Conservation (phyloP, 2,797 vertebrate species). For the Synaphobranchus kaupii region DNA sequence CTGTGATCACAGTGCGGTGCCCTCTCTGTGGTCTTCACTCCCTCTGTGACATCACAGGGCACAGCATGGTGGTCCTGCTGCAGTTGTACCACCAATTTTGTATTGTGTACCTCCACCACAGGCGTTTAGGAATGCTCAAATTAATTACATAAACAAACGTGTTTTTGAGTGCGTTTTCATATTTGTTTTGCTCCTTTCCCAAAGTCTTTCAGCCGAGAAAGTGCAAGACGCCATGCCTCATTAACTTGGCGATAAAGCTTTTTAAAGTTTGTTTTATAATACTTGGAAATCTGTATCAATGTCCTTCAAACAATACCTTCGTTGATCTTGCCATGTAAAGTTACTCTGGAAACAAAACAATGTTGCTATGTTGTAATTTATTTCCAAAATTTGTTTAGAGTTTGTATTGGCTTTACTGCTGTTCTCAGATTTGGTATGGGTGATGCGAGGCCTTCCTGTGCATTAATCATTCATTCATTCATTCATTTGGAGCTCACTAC, state of each 20-base stretch:
- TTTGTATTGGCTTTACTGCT: slow-evolving; percentile 1
- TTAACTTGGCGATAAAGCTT: not conserved
- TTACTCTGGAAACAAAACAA: slow-evolving; percentile 62
- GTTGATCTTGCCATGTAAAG: slow-evolving; percentile 51
- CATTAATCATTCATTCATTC: not conserved
- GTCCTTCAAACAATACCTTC: slow-evolving; percentile 55
- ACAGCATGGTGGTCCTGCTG: not conserved
- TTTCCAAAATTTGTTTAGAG: slow-evolving; percentile 10
- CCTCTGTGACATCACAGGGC: not conserved
- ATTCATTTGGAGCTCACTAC: not conserved
- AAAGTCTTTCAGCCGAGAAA: not conserved
- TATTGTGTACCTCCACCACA: not conserved
- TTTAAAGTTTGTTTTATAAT: slow-evolving; percentile 55
- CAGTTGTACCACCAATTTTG: not conserved
- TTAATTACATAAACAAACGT: not conserved
- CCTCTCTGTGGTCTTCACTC: not conserved
- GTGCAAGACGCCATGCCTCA: not conserved
- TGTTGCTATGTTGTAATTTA: slow-evolving; percentile 6
- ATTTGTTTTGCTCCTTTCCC: slow-evolving; percentile 24
- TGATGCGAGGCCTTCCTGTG: not conserved
- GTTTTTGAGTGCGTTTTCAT: slow-evolving; percentile 9
- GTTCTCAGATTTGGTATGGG: not conserved
- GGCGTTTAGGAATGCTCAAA: not conserved
- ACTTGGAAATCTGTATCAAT: slow-evolving; percentile 49
- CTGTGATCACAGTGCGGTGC: not conserved